These are phyloP conservation scores for Eugnorisma glareosa DNA, from an alignment of 2,888 invertebrate genomes.

Conservation along the genomic window DNA sequence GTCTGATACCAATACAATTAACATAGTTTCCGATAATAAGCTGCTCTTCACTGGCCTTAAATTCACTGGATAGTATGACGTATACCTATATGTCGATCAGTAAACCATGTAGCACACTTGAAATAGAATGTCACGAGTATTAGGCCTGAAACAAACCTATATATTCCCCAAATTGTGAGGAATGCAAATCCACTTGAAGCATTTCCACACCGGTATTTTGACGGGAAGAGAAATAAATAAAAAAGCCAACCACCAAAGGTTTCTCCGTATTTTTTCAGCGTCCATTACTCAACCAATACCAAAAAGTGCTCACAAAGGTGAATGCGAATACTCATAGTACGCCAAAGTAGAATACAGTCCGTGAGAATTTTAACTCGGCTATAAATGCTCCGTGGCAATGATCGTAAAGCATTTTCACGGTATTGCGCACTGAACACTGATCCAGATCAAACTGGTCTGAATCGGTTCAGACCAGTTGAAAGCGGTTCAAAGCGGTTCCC, in stretches of 20 bases:
- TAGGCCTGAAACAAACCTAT: not conserved
- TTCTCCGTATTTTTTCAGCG: constrained; percentile 9
- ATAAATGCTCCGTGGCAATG: constrained; percentile 80
- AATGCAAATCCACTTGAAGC: not conserved
- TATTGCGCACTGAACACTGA: constrained; percentile 76
- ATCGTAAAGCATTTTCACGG: constrained; percentile 84
- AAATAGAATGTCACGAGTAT: not conserved
- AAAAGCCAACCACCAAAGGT: constrained; percentile 14
- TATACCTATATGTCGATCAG: not conserved
- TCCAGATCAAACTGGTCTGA: constrained; percentile 74
- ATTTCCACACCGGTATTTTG: constrained; percentile 10
- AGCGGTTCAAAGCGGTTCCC: constrained; percentile 60
- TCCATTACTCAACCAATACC: constrained; percentile 13
- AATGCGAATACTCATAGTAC: constrained; percentile 60
- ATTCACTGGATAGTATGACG: not conserved
- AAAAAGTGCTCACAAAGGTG: constrained; percentile 26
- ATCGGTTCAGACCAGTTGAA: constrained; percentile 69
- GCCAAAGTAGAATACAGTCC: constrained; percentile 65
- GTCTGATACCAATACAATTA: not conserved
- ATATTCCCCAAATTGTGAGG: not conserved
- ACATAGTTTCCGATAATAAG: not conserved
- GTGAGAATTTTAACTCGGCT: constrained; percentile 83
- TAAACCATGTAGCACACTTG: not conserved
- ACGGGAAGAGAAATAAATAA: not conserved
- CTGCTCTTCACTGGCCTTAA: not conserved